Conservation (phyloP, 2,113 vertebrate species). For the Notothenia coriiceps region DNA sequence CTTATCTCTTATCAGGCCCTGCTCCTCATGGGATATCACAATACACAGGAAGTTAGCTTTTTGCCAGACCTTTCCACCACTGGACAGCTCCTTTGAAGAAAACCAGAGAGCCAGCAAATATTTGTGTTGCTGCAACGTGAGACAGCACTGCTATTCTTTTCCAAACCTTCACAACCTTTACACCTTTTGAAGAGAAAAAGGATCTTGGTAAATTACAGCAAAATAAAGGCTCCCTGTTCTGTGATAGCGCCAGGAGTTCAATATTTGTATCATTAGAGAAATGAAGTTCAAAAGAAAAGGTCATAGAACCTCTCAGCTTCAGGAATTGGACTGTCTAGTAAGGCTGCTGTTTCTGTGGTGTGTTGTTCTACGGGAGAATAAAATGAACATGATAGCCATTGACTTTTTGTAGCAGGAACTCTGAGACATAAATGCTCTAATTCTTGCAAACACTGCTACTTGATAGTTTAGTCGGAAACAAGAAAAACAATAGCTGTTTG, state of each 20-base stretch:
- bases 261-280: slow-evolving; percentile 71
- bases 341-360: slow-evolving; percentile 45
- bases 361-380: slow-evolving; percentile 73
- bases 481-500: slow-evolving; percentile 48
- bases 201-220: slow-evolving; percentile 69
- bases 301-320: slow-evolving; percentile 66
- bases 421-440: slow-evolving; percentile 64
- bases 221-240: slow-evolving; percentile 62
- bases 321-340: slow-evolving; percentile 52
- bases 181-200: slow-evolving; percentile 36
- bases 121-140: slow-evolving; percentile 40
- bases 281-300: slow-evolving; percentile 76
- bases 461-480: slow-evolving; percentile 47
- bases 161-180: slow-evolving; percentile 28
- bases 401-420: slow-evolving; percentile 77
- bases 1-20: slow-evolving; percentile 67
- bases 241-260: slow-evolving; percentile 62
- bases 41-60: slow-evolving; percentile 69
- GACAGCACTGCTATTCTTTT: slow-evolving; percentile 45
- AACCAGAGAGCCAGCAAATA: slow-evolving; percentile 58
- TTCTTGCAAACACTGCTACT: slow-evolving; percentile 46
- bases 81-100: slow-evolving; percentile 61
- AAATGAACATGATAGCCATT: slow-evolving; percentile 76
- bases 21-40: slow-evolving; percentile 61
- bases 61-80: slow-evolving; percentile 46